Evolutionary conservation across 2,113 vertebrate genomes (phyloP).

Genomic region (Passer domesticus): DNA sequence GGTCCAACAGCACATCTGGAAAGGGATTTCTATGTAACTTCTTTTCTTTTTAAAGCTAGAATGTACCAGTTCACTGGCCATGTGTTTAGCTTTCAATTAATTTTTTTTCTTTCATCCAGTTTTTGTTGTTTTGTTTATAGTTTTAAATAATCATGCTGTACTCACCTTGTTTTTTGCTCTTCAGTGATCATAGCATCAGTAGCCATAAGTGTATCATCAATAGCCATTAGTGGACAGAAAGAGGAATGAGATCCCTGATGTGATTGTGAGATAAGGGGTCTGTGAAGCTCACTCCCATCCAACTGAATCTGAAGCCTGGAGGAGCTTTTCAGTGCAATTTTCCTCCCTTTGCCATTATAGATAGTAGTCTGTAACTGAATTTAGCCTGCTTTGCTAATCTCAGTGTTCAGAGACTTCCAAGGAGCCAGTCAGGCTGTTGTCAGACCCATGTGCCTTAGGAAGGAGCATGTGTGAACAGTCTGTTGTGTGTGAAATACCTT

Average conservation of each 20-base stretch:
- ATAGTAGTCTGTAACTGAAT: background rate
- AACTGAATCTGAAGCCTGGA: background rate
- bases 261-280: background rate
- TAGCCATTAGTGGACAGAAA: background rate
- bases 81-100: background rate
- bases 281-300: background rate
- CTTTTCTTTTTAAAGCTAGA: background rate
- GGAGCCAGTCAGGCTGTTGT: background rate
- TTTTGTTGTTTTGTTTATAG: background rate
- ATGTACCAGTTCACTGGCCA: background rate
- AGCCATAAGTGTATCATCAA: background rate
- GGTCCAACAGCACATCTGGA: background rate
- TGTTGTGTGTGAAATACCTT: background rate
- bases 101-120: background rate
- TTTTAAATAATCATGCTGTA: background rate
- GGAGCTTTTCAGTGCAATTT: background rate
- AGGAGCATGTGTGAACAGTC: background rate
- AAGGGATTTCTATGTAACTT: background rate
- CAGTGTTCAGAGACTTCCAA: background rate
- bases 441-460: background rate
- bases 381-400: background rate
- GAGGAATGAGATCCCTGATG: background rate
- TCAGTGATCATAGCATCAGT: background rate
- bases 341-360: background rate
- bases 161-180: background rate